These are phyloP conservation scores for Dynastes tityus DNA, from an alignment of 2,888 invertebrate genomes.

Conservation along the genomic window DNA sequence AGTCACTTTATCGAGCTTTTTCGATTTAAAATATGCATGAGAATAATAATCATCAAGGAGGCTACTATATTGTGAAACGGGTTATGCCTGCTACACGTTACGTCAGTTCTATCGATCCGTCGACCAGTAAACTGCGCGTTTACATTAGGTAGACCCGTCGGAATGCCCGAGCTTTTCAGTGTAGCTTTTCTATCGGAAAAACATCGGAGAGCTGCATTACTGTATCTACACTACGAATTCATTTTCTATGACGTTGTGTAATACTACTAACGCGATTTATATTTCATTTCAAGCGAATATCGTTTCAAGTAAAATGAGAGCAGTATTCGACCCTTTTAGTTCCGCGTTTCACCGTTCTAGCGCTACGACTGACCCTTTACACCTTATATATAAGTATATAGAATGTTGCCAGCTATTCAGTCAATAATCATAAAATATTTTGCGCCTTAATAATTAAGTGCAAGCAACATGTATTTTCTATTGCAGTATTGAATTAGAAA, in stretches of 20 bases:
- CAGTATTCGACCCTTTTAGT: slow-evolving; percentile 25
- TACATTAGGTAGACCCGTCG: neutral
- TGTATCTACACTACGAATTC: neutral
- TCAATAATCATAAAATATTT: slow-evolving; percentile 3
- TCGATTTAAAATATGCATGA: neutral
- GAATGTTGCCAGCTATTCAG: neutral
- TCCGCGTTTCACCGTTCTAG: slow-evolving; percentile 37
- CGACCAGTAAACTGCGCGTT: slow-evolving; percentile 12
- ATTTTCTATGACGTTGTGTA: neutral
- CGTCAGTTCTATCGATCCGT: slow-evolving; percentile 32
- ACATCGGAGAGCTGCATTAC: neutral
- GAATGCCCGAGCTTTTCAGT: slow-evolving; percentile 1
- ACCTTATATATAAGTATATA: slow-evolving; percentile 3
- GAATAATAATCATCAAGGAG: neutral
- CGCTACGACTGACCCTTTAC: slow-evolving; percentile 25
- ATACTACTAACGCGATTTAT: neutral
- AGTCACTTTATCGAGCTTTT: neutral
- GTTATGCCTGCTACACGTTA: slow-evolving; percentile 10
- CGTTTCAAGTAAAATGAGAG: neutral
- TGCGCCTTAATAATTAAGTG: too few species aligned
- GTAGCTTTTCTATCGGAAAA: neutral
- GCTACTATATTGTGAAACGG: neutral
- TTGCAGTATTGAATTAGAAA: too few species aligned
- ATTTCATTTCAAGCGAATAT: neutral
- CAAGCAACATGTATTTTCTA: too few species aligned